Evolutionary conservation across 92 coral and sea anemone species (phyloP).

Genomic region (Epizoanthus fatuus): DNA sequence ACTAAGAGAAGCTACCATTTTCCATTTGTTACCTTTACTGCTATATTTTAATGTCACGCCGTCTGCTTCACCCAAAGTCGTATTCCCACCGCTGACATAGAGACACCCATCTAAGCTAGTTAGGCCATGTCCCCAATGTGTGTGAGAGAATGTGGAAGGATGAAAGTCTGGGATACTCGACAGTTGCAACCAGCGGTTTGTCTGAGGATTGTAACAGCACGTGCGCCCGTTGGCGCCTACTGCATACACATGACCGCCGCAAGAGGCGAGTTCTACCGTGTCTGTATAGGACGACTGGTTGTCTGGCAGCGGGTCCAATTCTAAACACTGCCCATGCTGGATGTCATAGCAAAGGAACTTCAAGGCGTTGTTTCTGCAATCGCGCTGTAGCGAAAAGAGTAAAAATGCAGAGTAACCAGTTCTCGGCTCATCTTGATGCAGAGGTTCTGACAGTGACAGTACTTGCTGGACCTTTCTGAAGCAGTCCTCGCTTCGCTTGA

Average conservation of each 20-base stretch:
- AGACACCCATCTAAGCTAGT: constrained; percentile 31
- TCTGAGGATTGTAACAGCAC: constrained; percentile 9
- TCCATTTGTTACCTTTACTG: constrained; percentile 20
- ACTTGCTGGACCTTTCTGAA: constrained; percentile 12
- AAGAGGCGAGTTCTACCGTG: constrained; percentile 14
- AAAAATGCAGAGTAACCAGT: constrained; percentile 29
- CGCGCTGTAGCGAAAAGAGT: constrained; percentile 32
- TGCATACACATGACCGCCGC: constrained; percentile 20
- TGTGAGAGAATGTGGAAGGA: constrained; percentile 17
- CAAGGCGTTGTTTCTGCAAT: constrained; percentile 36
- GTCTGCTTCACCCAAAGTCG: constrained; percentile 35
- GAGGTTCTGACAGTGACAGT: neutral
- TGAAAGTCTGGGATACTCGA: constrained; percentile 26
- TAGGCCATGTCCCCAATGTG: constrained; percentile 39
- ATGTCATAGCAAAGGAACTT: constrained; percentile 35
- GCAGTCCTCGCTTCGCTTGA: constrained; percentile 5
- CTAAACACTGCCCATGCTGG: constrained; percentile 24
- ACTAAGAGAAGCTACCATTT: constrained; percentile 24
- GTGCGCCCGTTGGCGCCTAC: constrained; percentile 4
- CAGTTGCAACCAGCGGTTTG: constrained; percentile 33
- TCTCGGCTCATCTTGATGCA: constrained; percentile 9
- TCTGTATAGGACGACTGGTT: neutral
- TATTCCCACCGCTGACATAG: constrained; percentile 22
- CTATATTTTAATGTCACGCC: constrained; percentile 22
- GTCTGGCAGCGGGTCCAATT: constrained; percentile 15